phyloP scores from a whole-genome alignment of 2,888 invertebrate genomes.

The Spialia ferax region DNA sequence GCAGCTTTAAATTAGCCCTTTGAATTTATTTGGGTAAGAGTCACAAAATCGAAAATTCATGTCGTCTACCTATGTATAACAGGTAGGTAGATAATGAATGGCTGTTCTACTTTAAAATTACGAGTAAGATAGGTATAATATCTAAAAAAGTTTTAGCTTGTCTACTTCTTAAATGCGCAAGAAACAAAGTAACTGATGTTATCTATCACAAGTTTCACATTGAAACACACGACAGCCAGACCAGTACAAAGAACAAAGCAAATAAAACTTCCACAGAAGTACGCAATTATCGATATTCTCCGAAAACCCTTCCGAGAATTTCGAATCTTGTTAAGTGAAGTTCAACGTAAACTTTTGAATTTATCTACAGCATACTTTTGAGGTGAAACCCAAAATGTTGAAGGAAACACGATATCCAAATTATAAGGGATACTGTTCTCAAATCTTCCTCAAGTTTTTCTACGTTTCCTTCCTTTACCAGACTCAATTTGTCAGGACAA shows the following conservation, averaged over 20 bases:
- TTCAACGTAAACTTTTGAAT: conserved; percentile 64
- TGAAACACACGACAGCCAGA: conserved; percentile 53
- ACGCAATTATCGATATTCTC: conserved; percentile 72
- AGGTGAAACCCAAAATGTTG: conserved; percentile 55
- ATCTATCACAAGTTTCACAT: conserved; percentile 13
- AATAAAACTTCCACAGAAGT: conserved; percentile 55
- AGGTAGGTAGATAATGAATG: too few relatives aligned
- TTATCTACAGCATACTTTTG: conserved; percentile 72
- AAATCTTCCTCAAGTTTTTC: conserved; percentile 69
- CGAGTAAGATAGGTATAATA: too few relatives aligned
- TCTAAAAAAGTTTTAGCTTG: too few relatives aligned
- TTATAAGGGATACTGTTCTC: conserved; percentile 68
- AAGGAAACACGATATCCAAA: conserved; percentile 68
- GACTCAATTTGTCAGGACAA: conserved; percentile 63
- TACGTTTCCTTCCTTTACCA: conserved; percentile 58
- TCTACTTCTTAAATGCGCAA: too few relatives aligned
- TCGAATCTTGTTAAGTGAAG: conserved; percentile 63
- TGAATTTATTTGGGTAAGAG: too few relatives aligned
- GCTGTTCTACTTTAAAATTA: too few relatives aligned
- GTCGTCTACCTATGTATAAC: too few relatives aligned
- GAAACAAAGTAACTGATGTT: neutral
- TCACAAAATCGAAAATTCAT: too few relatives aligned
- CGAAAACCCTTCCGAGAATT: conserved; percentile 60
- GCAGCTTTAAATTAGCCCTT: too few relatives aligned
- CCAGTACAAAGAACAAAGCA: conserved; percentile 45